Base-by-base conservation (phyloP, 2,113 vertebrate genomes). In the Loxodonta africana region DNA sequence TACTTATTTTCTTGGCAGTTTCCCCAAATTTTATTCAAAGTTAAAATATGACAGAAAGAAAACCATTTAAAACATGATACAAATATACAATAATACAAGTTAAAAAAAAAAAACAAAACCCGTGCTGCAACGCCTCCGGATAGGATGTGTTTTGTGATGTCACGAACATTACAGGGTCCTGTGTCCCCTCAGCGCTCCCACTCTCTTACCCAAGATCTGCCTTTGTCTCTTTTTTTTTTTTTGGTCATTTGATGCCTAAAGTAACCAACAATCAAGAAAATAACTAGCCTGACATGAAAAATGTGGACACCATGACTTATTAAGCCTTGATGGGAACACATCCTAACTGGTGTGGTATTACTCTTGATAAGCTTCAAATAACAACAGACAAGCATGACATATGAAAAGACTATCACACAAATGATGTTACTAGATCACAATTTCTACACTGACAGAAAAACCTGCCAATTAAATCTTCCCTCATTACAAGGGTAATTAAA, bases 401-500 rank as follows among this genome's bases (percentile, higher is more conserved):
- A 85, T 33, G 2, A 41, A 87, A 80, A n/a, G 15, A 41, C 46
- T 15, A 69, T 67, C 44, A 85, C 1, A 69, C 41, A 82, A 60
- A 57, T 80, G 57, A 15, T 62, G 18, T 63, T 78, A 73, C 85
- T 41, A 62, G 62, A 60, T 60, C 77, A 73, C 65, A 77, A 63
- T 10, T 77, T 60, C 62, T 44, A 82, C 5, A 44, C 9, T 76
- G 33, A 84, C 74, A 93, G 44, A 83, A 85, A 88, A 30, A 69
- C 9, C 93, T 95, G 57, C 51, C 91, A 87, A 96, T 95, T 90
- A 95, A 97, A 97, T 73, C 91, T 95, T 88, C 94, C n/a, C 53
- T 67, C 67, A 83, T 88, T 86, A 94, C 62, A 48, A 98, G 86
- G 81, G 63, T 86, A 80, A 65, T 33, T 90, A 97, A 92, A 96